A percentile compares a stretch with the other conserved stretches of the same genome.
phyloP scores from a whole-genome alignment of 1,140 invertebrate genomes.

The Orussus abietinus region DNA sequence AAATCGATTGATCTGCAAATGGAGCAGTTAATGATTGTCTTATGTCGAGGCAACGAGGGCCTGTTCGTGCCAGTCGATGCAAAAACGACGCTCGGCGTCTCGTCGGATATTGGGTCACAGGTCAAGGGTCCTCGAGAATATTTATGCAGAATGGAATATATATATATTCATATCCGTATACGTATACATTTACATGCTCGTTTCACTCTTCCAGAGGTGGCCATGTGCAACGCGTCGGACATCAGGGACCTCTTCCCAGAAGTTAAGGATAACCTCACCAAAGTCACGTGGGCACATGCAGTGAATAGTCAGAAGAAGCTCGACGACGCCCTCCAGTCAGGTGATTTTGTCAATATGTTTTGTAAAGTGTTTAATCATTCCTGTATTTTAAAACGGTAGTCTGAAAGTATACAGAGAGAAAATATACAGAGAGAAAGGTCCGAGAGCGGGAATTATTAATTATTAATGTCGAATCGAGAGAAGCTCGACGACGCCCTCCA shows the following conservation, averaged over 20 bases:
- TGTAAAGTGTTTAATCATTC: too few species aligned
- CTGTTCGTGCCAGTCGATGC: too few species aligned
- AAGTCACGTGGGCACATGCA: slow-evolving; percentile 78
- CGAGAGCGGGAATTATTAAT: too few species aligned
- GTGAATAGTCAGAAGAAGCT: slow-evolving; percentile 69
- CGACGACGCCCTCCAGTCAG: too few species aligned
- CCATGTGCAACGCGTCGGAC: slow-evolving; percentile 22
- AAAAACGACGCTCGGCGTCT: slow-evolving; percentile 14
- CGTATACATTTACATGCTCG: slow-evolving; percentile 1
- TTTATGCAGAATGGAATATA: slow-evolving; percentile 19
- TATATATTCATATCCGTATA: slow-evolving; percentile 2
- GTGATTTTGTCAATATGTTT: too few species aligned
- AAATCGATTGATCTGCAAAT: too few species aligned
- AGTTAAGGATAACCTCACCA: slow-evolving; percentile 61
- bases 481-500: slow-evolving; percentile 59
- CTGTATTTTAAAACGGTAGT: too few species aligned
- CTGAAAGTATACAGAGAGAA: too few species aligned
- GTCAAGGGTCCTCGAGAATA: slow-evolving; percentile 17
- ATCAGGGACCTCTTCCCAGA: slow-evolving; percentile 43
- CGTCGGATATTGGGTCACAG: slow-evolving; percentile 25
- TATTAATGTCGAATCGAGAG: too few species aligned
- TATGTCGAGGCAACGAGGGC: too few species aligned
- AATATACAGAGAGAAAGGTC: too few species aligned
- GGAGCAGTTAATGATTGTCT: too few species aligned
- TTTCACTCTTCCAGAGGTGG: slow-evolving; percentile 29